Percentiles rank a stretch among this genome's conserved stretches.
Evolutionary conservation across 2,888 invertebrate species (phyloP).

Genomic region (Scaptomyza polygonia): DNA sequence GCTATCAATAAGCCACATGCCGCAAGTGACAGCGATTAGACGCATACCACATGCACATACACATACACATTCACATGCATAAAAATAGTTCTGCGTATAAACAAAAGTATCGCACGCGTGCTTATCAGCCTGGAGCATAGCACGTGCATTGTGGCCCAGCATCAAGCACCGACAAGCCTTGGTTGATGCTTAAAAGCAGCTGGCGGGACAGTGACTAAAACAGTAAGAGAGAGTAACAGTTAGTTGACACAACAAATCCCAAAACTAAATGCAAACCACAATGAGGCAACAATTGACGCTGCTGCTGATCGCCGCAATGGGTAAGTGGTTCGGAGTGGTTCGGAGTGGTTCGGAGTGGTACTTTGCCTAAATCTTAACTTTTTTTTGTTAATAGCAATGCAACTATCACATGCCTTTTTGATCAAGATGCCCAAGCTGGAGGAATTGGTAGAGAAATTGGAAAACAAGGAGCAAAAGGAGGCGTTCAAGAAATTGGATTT

Average conservation of each 20-base stretch:
- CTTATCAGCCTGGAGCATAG: constrained; percentile 41
- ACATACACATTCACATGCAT: not conserved
- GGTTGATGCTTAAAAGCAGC: constrained; percentile 53
- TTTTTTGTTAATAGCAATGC: constrained; percentile 41
- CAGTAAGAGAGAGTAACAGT: constrained; percentile 21
- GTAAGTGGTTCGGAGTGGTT: constrained; percentile 42
- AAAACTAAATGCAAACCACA: constrained; percentile 19
- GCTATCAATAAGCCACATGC: constrained; percentile 30
- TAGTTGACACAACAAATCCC: constrained; percentile 14
- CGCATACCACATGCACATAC: not conserved
- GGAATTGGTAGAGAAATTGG: constrained; percentile 36
- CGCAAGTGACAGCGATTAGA: constrained; percentile 19
- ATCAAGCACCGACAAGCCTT: not conserved
- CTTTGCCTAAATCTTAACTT: not conserved
- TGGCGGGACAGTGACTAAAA: constrained; percentile 22
- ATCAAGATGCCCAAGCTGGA: constrained; percentile 59
- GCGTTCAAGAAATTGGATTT: constrained; percentile 61
- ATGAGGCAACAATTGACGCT: constrained; percentile 54
- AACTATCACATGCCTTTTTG: constrained; percentile 48
- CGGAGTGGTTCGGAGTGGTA: not conserved
- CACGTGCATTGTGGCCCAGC: constrained; percentile 36
- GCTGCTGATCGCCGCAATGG: constrained; percentile 57
- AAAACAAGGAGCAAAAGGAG: constrained; percentile 52
- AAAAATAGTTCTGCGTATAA: not conserved
- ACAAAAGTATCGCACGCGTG: constrained; percentile 43